Conservation (phyloP, 2,113 vertebrate species). For the Phyllostomus hastatus region DNA sequence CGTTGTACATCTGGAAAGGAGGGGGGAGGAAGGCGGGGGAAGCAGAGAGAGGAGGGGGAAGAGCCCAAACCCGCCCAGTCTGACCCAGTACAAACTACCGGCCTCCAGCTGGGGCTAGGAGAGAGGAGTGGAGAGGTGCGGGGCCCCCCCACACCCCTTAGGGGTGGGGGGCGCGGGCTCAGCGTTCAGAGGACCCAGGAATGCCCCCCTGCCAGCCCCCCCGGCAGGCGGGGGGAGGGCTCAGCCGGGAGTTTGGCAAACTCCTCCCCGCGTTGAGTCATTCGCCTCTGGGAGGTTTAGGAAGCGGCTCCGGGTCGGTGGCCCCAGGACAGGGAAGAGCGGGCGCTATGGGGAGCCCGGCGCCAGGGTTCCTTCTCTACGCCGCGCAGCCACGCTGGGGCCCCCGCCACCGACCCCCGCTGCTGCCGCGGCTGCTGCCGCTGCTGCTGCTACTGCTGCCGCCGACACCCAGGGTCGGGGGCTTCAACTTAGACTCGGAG, state of each 20-base stretch:
- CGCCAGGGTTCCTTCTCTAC: conserved; percentile 54
- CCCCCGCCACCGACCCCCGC: conserved; percentile 24
- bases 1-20: conserved; percentile 74
- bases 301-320: conserved; percentile 76
- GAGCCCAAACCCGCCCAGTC: conserved; percentile 62
- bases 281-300: conserved; percentile 77
- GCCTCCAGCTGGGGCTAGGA: conserved; percentile 58
- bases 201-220: conserved; percentile 62
- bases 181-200: conserved; percentile 63
- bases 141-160: conserved; percentile 46
- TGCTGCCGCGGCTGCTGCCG: conserved; percentile 22
- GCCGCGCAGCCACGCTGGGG: conserved; percentile 42
- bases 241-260: conserved; percentile 69
- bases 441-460: conserved; percentile 59
- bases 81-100: conserved; percentile 59
- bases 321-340: conserved; percentile 74
- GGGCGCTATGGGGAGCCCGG: conserved; percentile 65
- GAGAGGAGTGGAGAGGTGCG: conserved; percentile 39
- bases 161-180: conserved; percentile 60
- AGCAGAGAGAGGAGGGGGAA: conserved; percentile 35
- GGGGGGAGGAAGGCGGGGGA: background rate
- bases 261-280: conserved; percentile 78
- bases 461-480: conserved; percentile 76
- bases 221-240: conserved; percentile 66
- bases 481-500: conserved; percentile 90